Percentiles rank a stretch among this genome's conserved stretches.
These are phyloP conservation scores for Xestia rhomboidea DNA, from an alignment of 2,888 invertebrate species.

Conservation along the genomic window DNA sequence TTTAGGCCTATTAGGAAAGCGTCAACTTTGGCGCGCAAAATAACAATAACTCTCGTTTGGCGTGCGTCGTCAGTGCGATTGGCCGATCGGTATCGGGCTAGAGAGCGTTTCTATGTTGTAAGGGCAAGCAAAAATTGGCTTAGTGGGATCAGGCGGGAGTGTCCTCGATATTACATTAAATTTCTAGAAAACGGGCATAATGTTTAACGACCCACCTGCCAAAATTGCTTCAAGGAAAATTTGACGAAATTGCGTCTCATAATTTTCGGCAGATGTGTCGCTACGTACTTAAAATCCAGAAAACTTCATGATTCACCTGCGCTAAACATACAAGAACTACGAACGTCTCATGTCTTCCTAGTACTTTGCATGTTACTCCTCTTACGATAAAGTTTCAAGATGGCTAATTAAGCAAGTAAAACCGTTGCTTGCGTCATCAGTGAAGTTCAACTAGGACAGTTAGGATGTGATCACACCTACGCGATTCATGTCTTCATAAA, in stretches of 20 bases:
- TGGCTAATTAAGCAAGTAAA: slow-evolving; percentile 34
- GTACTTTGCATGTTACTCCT: slow-evolving; percentile 23
- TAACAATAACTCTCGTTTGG: no score
- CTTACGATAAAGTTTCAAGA: slow-evolving; percentile 29
- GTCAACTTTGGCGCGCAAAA: no score
- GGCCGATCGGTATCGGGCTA: no score
- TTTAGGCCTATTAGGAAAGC: no score
- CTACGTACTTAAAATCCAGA: background rate
- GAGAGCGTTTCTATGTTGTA: no score
- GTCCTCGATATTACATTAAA: no score
- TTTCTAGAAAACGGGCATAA: background rate
- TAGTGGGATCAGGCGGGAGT: no score
- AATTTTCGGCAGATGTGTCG: background rate
- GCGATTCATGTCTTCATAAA: background rate
- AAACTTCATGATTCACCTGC: background rate
- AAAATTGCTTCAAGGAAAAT: background rate
- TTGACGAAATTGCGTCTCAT: background rate
- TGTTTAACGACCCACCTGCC: background rate
- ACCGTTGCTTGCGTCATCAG: slow-evolving; percentile 19
- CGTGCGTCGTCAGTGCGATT: no score
- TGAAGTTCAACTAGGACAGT: slow-evolving; percentile 15
- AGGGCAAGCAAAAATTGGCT: no score
- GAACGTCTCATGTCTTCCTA: slow-evolving; percentile 7
- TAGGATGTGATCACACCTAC: background rate
- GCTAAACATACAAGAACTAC: background rate